These are phyloP conservation scores for Dicyrtoma fusca DNA, from an alignment of 2,888 invertebrate species.

Conservation along the genomic window DNA sequence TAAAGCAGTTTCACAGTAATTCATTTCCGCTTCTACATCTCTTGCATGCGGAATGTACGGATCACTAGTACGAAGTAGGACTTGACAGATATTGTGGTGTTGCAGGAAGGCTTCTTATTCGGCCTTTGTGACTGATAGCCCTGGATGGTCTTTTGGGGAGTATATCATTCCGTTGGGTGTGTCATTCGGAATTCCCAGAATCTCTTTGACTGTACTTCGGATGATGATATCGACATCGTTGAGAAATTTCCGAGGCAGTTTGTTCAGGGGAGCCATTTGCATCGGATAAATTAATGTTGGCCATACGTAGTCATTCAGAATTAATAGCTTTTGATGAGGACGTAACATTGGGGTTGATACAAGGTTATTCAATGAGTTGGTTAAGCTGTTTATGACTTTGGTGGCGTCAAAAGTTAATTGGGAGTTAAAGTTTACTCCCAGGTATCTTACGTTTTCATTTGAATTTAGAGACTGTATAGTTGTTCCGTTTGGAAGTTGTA, in stretches of 20 bases:
- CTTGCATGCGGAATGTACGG: conserved; percentile 13
- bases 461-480: too few relatives aligned
- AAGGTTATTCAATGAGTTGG: background rate
- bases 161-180: conserved; percentile 29
- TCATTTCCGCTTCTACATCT: too few relatives aligned
- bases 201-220: conserved; percentile 10
- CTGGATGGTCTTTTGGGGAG: conserved; percentile 2
- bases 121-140: conserved; percentile 19
- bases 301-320: conserved; percentile 37
- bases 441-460: conserved; percentile 26
- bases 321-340: conserved; percentile 22
- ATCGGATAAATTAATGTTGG: conserved; percentile 33
- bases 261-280: conserved; percentile 27
- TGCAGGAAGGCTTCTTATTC: conserved; percentile 29
- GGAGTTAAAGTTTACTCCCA: conserved; percentile 32
- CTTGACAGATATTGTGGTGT: conserved; percentile 19
- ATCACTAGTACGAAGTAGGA: background rate
- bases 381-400: background rate
- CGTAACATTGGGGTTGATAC: conserved; percentile 1
- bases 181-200: conserved; percentile 24
- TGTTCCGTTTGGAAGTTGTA: too few relatives aligned
- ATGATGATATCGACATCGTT: conserved; percentile 23
- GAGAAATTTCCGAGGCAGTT: conserved; percentile 17
- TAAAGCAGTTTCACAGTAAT: too few relatives aligned
- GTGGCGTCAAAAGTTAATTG: conserved; percentile 13